Percentiles rank a stretch among this genome's conserved stretches.
phyloP scores from a whole-genome alignment of 2,113 vertebrate species.

The Cyprinodon tularosa region DNA sequence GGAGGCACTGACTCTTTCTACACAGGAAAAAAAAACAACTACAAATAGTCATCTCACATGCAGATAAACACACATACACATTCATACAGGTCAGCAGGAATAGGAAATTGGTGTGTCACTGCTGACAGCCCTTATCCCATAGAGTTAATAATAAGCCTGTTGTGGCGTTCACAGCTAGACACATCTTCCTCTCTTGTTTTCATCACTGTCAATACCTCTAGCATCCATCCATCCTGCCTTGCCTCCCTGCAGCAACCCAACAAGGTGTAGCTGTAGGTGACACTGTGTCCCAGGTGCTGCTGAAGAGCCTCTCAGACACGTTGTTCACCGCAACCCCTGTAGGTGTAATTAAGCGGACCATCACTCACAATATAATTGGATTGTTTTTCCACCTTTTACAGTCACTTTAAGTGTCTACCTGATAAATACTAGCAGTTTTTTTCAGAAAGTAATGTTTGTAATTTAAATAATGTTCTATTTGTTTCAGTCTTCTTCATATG shows the following conservation, averaged over 20 bases:
- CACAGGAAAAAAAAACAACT: conserved; percentile 24
- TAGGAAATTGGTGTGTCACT: conserved; percentile 62
- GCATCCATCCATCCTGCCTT: conserved; percentile 35
- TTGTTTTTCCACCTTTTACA: conserved; percentile 38
- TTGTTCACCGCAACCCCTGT: conserved; percentile 16
- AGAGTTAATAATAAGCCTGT: conserved; percentile 64
- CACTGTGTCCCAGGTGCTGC: conserved; percentile 34
- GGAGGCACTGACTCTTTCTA: conserved; percentile 53
- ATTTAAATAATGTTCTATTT: conserved; percentile 6
- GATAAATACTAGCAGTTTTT: conserved; percentile 33
- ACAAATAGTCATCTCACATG: conserved; percentile 21
- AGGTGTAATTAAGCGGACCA: conserved; percentile 28
- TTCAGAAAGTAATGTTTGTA: conserved; percentile 15
- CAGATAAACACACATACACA: conserved; percentile 28
- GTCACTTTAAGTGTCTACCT: conserved; percentile 45
- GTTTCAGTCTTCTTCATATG: conserved; percentile 33
- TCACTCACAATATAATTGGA: conserved; percentile 42
- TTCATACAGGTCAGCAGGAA: conserved; percentile 69
- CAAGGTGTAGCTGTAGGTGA: conserved; percentile 36
- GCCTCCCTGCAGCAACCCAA: conserved; percentile 38
- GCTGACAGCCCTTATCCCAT: conserved; percentile 79
- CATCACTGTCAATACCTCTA: conserved; percentile 41
- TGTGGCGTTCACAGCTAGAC: conserved; percentile 60
- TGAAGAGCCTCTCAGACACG: conserved; percentile 49
- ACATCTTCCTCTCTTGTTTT: conserved; percentile 34